Conservation (phyloP, 2,888 invertebrate genomes). For the Miltochrista miniata region DNA sequence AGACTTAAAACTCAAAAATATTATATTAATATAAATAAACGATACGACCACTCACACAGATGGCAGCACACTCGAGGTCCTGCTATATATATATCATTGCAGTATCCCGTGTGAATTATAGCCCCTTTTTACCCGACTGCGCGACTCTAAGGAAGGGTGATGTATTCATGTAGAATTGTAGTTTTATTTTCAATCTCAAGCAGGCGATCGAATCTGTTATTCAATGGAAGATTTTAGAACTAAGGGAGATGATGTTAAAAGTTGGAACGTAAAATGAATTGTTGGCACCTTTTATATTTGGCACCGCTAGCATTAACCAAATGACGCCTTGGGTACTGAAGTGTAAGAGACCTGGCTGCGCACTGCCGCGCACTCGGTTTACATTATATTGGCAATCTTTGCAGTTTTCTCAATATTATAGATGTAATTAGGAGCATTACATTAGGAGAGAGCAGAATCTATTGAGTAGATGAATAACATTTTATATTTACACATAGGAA, state of each 20-base stretch:
- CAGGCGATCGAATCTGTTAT: constrained; percentile 14
- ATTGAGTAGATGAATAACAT: not conserved
- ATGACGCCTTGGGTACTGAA: constrained; percentile 17
- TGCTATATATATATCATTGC: too few species aligned
- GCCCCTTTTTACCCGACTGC: too few species aligned
- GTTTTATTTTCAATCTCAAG: constrained; percentile 27
- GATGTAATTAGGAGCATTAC: constrained; percentile 10
- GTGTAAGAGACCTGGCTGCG: constrained; percentile 12
- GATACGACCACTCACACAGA: constrained; percentile 5
- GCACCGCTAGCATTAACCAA: constrained; percentile 69
- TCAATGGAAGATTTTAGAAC: constrained; percentile 18
- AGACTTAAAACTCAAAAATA: too few species aligned
- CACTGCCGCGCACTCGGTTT: constrained; percentile 4
- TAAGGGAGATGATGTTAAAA: constrained; percentile 11
- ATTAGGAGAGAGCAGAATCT: constrained; percentile 5
- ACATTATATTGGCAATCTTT: not conserved
- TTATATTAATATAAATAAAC: constrained; percentile 9
- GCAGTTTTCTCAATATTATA: constrained; percentile 6
- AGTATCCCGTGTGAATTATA: too few species aligned
- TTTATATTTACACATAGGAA: not conserved
- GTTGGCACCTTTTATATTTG: constrained; percentile 76
- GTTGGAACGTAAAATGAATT: constrained; percentile 34
- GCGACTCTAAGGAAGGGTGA: too few species aligned
- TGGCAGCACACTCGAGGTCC: too few species aligned
- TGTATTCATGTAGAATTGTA: constrained; percentile 8